Base-by-base conservation (phyloP, 2,113 vertebrate genomes). In the Eira barbara region DNA sequence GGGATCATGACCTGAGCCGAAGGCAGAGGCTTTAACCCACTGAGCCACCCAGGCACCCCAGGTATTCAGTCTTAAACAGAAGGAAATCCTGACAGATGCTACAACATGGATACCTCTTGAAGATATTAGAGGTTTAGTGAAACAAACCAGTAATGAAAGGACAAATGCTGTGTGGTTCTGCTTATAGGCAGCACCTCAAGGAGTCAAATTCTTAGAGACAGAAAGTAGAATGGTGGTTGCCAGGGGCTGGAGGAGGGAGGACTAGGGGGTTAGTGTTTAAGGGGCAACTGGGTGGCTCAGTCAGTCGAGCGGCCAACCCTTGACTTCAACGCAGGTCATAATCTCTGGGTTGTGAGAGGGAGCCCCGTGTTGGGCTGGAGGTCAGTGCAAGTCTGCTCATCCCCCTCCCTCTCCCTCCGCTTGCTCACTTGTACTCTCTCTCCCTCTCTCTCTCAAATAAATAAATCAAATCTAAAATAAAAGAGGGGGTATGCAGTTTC, bases 291-390 rank as follows among this genome's bases (percentile, higher is more conserved):
- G 67, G 67, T 2, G 4, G 17, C 67, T 69, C 34, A 69, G 65
- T 69, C 34, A 4, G 67, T 36, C 8, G 18, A 36, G 34, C 8
- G 2, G 36, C 34, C 67, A 69, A 36, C 67, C n/a, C 67, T 36
- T 69, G 67, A 69, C 18, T n/a, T 69, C 34, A 1, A 69, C 67
- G 1, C 34, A 9, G 34, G 67, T n/a, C 67, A 9, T 69, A 7
- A 69, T 20, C 34, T 69, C 34, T 69, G 67, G 67, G 67, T 10
- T 18, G 17, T 69, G 17, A n/a, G 34, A n/a, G n/a, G 1, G 17
- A 69, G 34, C 34, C 67, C 34, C 7, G 9, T 4, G 0, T 2
- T 69, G 34, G 67, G 18, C 34, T 69, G 4, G 8, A 2, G 4
- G 18, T 69, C 67, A 69, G 8, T 69, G 34, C 7, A n/a, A 36